Percentiles rank a stretch among this genome's conserved stretches.
Evolutionary conservation across 2,888 invertebrate genomes (phyloP).

Genomic region (Xanthia icteritia): DNA sequence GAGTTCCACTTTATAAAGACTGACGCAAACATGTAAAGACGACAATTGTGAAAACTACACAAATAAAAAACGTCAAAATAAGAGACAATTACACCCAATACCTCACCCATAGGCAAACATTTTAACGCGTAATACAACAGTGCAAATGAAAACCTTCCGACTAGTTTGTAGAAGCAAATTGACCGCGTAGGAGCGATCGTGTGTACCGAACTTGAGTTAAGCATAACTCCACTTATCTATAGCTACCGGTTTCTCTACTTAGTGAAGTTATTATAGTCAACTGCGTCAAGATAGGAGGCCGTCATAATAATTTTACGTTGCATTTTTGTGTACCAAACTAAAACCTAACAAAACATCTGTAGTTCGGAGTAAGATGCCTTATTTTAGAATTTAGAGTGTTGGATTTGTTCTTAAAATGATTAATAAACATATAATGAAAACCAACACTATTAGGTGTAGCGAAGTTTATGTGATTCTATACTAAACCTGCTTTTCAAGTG

Average conservation of each 20-base stretch:
- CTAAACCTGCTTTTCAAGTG: conserved; percentile 26
- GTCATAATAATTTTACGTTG: not conserved
- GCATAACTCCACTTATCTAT: conserved; percentile 81
- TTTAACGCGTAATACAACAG: conserved; percentile 62
- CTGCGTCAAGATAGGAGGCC: conserved; percentile 24
- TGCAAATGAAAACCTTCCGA: conserved; percentile 65
- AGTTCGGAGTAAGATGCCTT: not conserved
- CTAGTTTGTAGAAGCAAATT: conserved; percentile 80
- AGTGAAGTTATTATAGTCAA: conserved; percentile 47
- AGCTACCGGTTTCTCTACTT: conserved; percentile 81
- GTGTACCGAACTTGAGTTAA: conserved; percentile 76
- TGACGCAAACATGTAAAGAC: not conserved
- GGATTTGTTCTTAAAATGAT: not conserved
- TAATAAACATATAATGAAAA: too few relatives aligned
- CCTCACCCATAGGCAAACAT: conserved; percentile 55
- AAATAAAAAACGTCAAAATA: conserved; percentile 34
- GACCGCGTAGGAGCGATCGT: conserved; percentile 77
- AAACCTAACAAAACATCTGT: conserved; percentile 26
- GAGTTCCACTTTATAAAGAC: not conserved
- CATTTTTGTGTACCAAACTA: conserved; percentile 9
- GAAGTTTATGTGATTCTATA: conserved; percentile 32
- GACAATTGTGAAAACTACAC: not conserved
- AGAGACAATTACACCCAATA: conserved; percentile 50
- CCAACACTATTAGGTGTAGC: not conserved
- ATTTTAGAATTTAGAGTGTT: not conserved